Base-by-base conservation (phyloP, 2,113 vertebrate genomes). In the Engystomops pustulosus region DNA sequence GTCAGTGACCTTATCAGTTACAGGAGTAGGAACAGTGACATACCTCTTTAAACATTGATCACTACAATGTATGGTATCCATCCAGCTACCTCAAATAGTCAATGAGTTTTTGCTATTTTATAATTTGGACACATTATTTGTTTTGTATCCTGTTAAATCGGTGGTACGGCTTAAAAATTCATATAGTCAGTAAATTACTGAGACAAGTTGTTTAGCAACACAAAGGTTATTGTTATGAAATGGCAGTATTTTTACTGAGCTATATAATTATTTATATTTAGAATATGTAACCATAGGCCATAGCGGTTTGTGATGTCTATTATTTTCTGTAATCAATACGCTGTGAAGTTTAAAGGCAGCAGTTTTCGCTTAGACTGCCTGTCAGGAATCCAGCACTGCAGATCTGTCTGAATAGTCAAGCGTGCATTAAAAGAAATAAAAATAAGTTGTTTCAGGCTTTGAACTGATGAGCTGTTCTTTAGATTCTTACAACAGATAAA, bases 281-380 rank as follows among this genome's bases (percentile, higher is more conserved):
- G 38, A 12, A 60, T 41, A 60, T 41, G 51, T 41, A 55, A 25
- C 32, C 4, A 58, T 77, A 25, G 49, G 45, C 20, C 49, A n/a
- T 36, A 41, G 70, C 51, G 27, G 34, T 77, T 77, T 36, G 74
- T 58, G 27, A 38, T 77, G 74, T 27, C 10, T 41, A 41, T 78
- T 20, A 25, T 77, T 77, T 77, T 77, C 11, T 41, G 32, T 41
- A 41, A 78, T 67, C 36, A 80, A 80, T 69, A 68, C 60, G 23
- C 79, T 80, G 30, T 81, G 49, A 71, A 72, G 80, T 38, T 72
- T 72, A 44, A 32, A 44, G 80, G 45, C 49, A 81, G 25, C 47
- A 34, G 32, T 53, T 81, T 55, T 81, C 58, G 80, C 47, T 58
- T n/a, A 41, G 25, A 58, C 23, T 58, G 41, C 12, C 67, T 81